phyloP scores from a whole-genome alignment of 1,140 invertebrate genomes.

The Brachionus paranguensis region DNA sequence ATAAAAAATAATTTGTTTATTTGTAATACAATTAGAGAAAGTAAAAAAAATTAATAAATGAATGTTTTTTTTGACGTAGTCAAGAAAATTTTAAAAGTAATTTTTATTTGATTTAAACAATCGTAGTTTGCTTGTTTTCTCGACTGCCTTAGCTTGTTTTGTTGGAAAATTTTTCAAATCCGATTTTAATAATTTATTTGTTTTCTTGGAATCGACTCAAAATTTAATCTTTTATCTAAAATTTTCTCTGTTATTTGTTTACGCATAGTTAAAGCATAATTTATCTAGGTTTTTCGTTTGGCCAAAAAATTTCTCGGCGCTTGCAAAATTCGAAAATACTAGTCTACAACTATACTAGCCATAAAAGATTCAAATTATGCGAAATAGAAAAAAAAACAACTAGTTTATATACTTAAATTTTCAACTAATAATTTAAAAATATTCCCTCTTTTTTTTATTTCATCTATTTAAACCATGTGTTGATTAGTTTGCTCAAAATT shows the following conservation, averaged over 20 bases:
- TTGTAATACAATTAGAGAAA: no score
- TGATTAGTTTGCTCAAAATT: background rate
- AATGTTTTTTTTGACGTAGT: no score
- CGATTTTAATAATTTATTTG: background rate
- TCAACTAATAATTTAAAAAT: background rate
- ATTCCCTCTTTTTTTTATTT: conserved; percentile 4
- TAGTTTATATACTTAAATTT: background rate
- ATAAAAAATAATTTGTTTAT: no score
- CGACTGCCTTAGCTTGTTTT: background rate
- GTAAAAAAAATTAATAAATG: no score
- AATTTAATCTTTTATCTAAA: background rate
- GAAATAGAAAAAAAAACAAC: background rate
- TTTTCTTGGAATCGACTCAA: background rate
- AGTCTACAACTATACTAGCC: background rate
- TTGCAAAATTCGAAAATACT: background rate
- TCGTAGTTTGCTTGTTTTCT: no score
- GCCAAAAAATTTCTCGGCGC: background rate
- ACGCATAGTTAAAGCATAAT: background rate
- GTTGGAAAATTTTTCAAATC: background rate
- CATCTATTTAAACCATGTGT: background rate
- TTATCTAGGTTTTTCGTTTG: background rate
- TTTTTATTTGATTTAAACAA: background rate
- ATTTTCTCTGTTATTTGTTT: background rate
- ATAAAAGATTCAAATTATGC: background rate
- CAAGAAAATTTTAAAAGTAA: background rate